A percentile compares a stretch with the other conserved stretches of the same genome.
These are phyloP conservation scores for Ephydatia muelleri DNA, from an alignment of 37 sponge, comb jelly and placozoan species.

Conservation along the genomic window DNA sequence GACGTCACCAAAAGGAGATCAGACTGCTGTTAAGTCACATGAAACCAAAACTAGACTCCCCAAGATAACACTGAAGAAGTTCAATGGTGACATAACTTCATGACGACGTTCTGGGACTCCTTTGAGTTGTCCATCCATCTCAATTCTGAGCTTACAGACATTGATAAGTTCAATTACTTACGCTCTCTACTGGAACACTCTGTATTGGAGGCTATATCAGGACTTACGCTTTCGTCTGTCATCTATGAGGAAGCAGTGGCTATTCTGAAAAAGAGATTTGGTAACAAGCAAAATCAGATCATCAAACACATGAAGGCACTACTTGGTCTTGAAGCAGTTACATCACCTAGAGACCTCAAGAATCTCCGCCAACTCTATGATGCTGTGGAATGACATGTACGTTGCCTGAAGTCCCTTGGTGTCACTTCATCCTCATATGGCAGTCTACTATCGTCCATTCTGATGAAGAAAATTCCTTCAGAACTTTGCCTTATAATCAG, in stretches of 20 bases:
- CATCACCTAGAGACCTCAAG: background rate
- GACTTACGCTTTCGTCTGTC: constrained; percentile 7
- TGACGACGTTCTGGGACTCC: constrained; percentile 19
- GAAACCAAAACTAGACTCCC: constrained; percentile 18
- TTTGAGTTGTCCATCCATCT: constrained; percentile 15
- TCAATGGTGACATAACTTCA: constrained; percentile 14
- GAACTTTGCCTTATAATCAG: constrained; percentile 20
- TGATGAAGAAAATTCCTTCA: too few relatives aligned
- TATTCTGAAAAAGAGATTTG: constrained; percentile 21
- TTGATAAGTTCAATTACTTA: constrained; percentile 28
- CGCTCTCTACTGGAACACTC: constrained; percentile 8
- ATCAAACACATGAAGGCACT: constrained; percentile 27
- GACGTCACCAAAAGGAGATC: too few relatives aligned
- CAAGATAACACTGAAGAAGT: constrained; percentile 8
- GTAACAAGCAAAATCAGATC: constrained; percentile 1
- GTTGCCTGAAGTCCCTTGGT: constrained; percentile 24
- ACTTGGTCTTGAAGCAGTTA: constrained; percentile 7
- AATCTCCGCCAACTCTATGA: constrained; percentile 15
- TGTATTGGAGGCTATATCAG: constrained; percentile 20
- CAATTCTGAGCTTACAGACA: background rate
- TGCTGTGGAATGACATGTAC: background rate
- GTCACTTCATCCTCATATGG: constrained; percentile 24
- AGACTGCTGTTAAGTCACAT: too few relatives aligned
- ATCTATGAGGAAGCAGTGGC: constrained; percentile 22
- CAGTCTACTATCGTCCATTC: constrained; percentile 6